Evolutionary conservation across 2,113 vertebrate species (phyloP).

Genomic region (Apaloderma vittatum): DNA sequence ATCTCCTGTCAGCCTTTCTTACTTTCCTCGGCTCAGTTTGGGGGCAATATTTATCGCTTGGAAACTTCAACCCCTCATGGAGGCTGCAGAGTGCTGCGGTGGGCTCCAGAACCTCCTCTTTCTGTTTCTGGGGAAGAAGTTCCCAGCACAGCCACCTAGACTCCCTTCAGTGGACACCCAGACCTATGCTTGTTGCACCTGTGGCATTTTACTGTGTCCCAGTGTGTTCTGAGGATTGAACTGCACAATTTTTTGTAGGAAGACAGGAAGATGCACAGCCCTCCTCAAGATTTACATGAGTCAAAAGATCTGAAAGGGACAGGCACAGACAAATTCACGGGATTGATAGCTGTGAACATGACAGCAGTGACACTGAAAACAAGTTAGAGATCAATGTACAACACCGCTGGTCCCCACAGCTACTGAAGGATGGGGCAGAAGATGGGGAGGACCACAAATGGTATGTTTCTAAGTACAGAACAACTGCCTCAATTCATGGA

Average conservation of each 20-base stretch:
- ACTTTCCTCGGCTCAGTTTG: neutral
- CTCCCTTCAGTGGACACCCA: neutral
- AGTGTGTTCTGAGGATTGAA: neutral
- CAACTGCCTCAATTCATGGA: neutral
- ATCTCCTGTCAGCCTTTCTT: neutral
- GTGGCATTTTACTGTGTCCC: neutral
- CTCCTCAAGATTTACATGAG: neutral
- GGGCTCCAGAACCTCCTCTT: neutral
- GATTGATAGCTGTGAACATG: neutral
- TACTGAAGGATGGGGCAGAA: neutral
- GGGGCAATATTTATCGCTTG: neutral
- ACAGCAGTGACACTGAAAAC: neutral
- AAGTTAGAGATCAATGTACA: neutral
- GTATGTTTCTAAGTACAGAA: neutral
- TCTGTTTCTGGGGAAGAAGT: fast-evolving
- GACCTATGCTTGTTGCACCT: neutral
- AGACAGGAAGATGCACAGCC: neutral
- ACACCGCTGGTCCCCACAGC: neutral
- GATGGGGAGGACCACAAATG: neutral
- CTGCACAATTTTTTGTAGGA: neutral
- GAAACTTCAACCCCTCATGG: neutral
- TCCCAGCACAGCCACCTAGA: fast-evolving
- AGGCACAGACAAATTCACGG: neutral
- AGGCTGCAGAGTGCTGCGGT: neutral
- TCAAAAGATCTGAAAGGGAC: neutral